Percentiles rank a stretch among this genome's conserved stretches.
These are phyloP conservation scores for Drosophila ananassae DNA, from an alignment of 1,140 invertebrate genomes.

Conservation along the genomic window DNA sequence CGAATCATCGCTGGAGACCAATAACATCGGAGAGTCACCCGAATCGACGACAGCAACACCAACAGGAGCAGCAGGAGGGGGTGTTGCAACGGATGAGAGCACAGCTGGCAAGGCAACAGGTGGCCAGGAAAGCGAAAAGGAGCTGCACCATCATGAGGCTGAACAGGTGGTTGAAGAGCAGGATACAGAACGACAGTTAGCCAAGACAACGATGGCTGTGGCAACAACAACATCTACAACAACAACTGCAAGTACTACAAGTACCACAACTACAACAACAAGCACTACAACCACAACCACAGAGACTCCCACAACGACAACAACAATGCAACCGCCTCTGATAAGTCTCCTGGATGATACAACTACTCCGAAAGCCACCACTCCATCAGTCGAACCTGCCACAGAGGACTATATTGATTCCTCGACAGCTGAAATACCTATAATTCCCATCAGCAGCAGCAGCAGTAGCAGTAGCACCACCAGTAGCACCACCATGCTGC, in stretches of 20 bases:
- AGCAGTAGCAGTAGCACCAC: conserved; percentile 28
- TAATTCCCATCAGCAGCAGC: conserved; percentile 2
- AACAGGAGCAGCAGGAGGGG: conserved; percentile 18
- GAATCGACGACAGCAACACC: conserved; percentile 23
- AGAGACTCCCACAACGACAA: conserved; percentile 12
- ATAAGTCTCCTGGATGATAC: conserved; percentile 68
- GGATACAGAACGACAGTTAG: conserved; percentile 42
- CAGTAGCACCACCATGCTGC: conserved; percentile 21
- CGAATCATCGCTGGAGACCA: conserved; percentile 60
- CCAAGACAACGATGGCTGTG: conserved; percentile 51
- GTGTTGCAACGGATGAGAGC: conserved; percentile 19
- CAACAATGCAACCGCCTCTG: conserved; percentile 51
- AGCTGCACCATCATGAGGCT: conserved; percentile 19
- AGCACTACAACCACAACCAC: conserved; percentile 27
- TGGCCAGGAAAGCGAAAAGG: conserved; percentile 31
- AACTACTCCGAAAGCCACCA: conserved; percentile 31
- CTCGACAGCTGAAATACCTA: not conserved
- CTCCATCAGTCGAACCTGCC: conserved; percentile 10
- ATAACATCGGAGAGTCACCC: conserved; percentile 59
- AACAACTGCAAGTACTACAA: conserved; percentile 11
- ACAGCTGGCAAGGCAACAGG: conserved; percentile 38
- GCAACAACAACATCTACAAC: conserved; percentile 19
- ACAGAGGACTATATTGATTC: conserved; percentile 14
- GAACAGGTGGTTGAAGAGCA: conserved; percentile 38
- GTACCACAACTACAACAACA: not conserved